A percentile compares a stretch with the other conserved stretches of the same genome.
Conservation (phyloP, 2,888 invertebrate genomes). For the Shargacucullia verbasci region DNA sequence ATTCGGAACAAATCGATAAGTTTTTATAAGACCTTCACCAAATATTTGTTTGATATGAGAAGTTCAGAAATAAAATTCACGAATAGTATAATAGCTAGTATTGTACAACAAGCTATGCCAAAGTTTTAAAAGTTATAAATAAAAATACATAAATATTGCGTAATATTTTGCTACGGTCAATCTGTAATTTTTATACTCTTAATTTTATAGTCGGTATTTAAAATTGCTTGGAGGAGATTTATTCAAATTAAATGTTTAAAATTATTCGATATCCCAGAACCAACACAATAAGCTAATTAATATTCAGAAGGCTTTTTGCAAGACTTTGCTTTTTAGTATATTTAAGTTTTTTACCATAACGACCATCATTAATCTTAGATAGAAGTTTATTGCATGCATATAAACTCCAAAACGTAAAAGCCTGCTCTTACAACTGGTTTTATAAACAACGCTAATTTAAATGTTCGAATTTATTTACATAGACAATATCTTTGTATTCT, state of each 20-base stretch:
- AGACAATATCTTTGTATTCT: not conserved
- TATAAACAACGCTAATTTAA: slow-evolving; percentile 5
- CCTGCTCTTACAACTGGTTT: slow-evolving; percentile 2
- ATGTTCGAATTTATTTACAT: slow-evolving; percentile 1
- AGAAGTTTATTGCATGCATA: not conserved
- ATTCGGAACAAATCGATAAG: slow-evolving; percentile 46
- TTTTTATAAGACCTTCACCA: slow-evolving; percentile 35
- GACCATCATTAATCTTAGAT: slow-evolving; percentile 11
- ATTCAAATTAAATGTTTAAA: not conserved
- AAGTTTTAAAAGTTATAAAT: not conserved
- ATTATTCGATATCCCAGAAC: not conserved
- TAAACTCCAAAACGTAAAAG: slow-evolving; percentile 6
- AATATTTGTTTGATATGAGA: slow-evolving; percentile 9
- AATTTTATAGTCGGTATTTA: too few relatives aligned
- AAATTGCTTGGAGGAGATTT: not conserved
- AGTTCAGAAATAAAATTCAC: slow-evolving; percentile 3
- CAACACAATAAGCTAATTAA: not conserved
- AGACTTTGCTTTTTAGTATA: not conserved
- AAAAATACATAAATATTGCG: not conserved
- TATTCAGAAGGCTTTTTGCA: not conserved
- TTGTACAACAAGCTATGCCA: not conserved
- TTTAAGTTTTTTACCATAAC: slow-evolving; percentile 1
- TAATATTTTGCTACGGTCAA: not conserved
- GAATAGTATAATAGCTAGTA: not conserved
- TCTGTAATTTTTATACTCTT: too few relatives aligned